Percentiles rank a stretch among this genome's conserved stretches.
Conservation (phyloP, 2,797 vertebrate species). For the Cygnus olor region DNA sequence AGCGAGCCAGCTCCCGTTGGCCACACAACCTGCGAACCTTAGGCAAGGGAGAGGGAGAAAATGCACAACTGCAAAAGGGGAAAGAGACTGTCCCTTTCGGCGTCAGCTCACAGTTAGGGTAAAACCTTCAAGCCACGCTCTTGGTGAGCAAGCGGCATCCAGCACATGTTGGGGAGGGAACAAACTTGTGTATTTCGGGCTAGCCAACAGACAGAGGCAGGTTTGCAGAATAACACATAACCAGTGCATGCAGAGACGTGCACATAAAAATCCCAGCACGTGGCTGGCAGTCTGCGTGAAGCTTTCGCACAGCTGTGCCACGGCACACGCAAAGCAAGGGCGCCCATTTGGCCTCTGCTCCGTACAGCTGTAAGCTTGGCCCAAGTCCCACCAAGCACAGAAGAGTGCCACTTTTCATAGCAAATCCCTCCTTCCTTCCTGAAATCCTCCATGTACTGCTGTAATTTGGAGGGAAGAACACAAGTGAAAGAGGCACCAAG, state of each 20-base stretch:
- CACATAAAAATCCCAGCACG: not conserved
- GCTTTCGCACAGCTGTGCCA: not conserved
- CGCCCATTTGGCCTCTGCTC: not conserved
- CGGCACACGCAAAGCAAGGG: not conserved
- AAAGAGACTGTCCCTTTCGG: not conserved
- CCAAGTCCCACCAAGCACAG: not conserved
- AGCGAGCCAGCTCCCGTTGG: not conserved
- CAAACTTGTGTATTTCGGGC: not conserved
- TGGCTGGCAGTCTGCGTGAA: accelerated
- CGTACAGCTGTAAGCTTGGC: not conserved
- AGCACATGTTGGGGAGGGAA: accelerated
- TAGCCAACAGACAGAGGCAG: not conserved
- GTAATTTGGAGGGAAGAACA: not conserved
- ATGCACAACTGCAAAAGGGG: not conserved
- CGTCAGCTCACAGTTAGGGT: not conserved
- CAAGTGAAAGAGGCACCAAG: not conserved
- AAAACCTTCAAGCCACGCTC: not conserved
- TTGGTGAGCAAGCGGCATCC: not conserved
- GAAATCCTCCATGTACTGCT: not conserved
- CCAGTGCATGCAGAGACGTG: not conserved
- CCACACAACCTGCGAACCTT: not conserved
- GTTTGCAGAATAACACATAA: not conserved
- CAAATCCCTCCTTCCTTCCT: not conserved
- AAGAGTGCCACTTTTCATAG: not conserved
- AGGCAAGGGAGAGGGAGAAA: not conserved